Conservation (phyloP, 1,140 invertebrate species). For the Drosophila carrolli region DNA sequence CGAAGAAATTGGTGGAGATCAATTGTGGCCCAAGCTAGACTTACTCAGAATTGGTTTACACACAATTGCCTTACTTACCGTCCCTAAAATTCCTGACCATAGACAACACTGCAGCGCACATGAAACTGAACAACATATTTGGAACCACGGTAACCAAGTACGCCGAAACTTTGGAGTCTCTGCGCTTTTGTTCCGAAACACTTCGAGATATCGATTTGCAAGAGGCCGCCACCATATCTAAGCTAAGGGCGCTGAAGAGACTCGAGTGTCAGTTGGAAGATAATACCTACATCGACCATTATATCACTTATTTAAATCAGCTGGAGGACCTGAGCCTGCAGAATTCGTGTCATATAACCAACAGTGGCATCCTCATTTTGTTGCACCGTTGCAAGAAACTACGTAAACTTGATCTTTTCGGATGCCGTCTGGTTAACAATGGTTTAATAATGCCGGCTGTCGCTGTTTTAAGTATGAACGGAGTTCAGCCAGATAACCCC, state of each 20-base stretch:
- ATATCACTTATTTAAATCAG: neutral
- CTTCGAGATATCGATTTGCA: neutral
- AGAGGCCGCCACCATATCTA: neutral
- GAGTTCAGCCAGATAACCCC: neutral
- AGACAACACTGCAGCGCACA: neutral
- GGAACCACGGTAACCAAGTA: neutral
- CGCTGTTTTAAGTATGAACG: neutral
- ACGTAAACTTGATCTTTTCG: neutral
- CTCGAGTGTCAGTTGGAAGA: neutral
- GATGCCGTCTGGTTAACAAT: neutral
- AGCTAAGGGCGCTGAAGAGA: conserved; percentile 2
- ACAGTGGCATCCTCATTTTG: neutral
- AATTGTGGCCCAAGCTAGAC: conserved; percentile 9
- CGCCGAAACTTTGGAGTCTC: neutral
- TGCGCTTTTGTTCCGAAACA: neutral
- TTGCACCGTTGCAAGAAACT: neutral
- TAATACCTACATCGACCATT: neutral
- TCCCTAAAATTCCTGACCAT: neutral
- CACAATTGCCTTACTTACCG: conserved; percentile 6
- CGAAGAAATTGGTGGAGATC: neutral
- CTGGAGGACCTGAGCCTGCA: neutral
- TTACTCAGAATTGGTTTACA: neutral
- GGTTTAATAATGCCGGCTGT: neutral
- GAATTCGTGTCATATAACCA: neutral
- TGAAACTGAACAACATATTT: neutral